Evolutionary conservation across 2,797 vertebrate genomes (phyloP).

Genomic region (Dromococcyx pavoninus): DNA sequence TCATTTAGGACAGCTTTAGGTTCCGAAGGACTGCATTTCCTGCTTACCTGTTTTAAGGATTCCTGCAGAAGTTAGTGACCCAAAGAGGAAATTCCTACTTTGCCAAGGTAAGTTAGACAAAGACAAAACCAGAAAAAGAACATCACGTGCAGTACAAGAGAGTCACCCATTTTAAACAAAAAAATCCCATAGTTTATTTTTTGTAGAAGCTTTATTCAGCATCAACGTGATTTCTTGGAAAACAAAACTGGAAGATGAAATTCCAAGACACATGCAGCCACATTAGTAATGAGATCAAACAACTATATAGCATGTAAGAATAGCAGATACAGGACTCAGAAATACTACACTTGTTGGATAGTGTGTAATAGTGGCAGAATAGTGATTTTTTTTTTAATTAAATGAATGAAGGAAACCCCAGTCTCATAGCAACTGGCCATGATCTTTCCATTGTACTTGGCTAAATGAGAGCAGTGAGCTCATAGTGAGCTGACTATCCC

Average conservation of each 20-base stretch:
- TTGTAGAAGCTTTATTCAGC: neutral
- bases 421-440: neutral
- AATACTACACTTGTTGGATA: neutral
- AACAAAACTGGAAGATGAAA: neutral
- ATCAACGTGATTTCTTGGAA: neutral
- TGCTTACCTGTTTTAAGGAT: neutral
- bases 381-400: neutral
- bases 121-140: neutral
- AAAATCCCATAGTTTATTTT: neutral
- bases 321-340: neutral
- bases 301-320: neutral
- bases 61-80: neutral
- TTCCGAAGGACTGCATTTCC: neutral
- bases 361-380: neutral
- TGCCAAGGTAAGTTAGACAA: neutral
- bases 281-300: neutral
- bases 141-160: neutral
- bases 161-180: neutral
- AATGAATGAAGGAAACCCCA: neutral
- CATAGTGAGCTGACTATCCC: neutral
- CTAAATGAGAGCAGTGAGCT: neutral
- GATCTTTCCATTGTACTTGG: neutral
- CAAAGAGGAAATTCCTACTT: neutral
- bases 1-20: neutral
- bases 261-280: neutral